Conservation (phyloP, 1,140 invertebrate species). For the Lamellibrachia luymesi region DNA sequence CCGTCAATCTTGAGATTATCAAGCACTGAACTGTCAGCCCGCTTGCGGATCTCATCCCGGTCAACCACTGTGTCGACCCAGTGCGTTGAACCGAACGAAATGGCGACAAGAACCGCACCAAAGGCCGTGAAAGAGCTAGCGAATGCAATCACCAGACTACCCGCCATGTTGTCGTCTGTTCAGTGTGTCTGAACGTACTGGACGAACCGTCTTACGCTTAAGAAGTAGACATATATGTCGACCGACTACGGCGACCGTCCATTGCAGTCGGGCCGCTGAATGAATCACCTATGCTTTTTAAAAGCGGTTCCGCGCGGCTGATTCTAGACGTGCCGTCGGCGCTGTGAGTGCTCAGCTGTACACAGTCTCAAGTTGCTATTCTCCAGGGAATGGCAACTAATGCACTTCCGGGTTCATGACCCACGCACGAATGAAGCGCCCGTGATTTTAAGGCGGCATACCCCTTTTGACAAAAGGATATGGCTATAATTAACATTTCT, state of each 20-base stretch:
- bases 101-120: conserved; percentile 29
- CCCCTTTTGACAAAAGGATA: no score
- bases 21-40: not conserved
- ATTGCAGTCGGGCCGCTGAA: not conserved
- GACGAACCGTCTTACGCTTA: not conserved
- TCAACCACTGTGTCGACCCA: conserved; percentile 47
- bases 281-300: not conserved
- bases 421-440: no score
- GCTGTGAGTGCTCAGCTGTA: not conserved
- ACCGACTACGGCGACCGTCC: not conserved
- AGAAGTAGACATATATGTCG: not conserved
- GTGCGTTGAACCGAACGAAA: conserved; percentile 48
- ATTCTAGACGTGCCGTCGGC: not conserved
- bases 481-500: no score
- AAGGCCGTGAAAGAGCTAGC: not conserved
- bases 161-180: not conserved
- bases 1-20: conserved; percentile 15
- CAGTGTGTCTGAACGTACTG: not conserved
- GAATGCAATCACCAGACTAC: not conserved
- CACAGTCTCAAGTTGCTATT: no score
- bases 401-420: no score
- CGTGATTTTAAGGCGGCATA: no score
- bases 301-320: not conserved
- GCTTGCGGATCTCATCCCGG: conserved; percentile 6
- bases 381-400: not conserved